Conservation (phyloP, 2,888 invertebrate genomes). For the Exocentrus adspersus region DNA sequence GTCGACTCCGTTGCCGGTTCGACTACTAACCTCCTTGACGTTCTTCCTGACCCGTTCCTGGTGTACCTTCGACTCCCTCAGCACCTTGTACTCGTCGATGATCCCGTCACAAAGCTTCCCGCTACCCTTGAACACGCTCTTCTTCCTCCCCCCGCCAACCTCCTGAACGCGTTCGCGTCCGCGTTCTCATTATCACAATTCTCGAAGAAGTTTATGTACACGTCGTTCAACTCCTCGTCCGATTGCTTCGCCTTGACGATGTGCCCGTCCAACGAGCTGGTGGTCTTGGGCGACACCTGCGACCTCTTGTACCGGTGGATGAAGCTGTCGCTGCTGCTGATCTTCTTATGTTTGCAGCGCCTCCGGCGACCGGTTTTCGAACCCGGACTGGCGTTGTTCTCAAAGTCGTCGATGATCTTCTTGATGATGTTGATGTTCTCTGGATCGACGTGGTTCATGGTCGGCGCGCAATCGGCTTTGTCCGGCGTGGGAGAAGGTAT, state of each 20-base stretch:
- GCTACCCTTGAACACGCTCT: slow-evolving; percentile 44
- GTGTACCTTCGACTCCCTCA: slow-evolving; percentile 51
- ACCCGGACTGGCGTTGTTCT: slow-evolving; percentile 37
- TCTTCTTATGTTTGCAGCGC: slow-evolving; percentile 41
- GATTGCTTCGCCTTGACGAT: slow-evolving; percentile 45
- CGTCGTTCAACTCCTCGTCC: slow-evolving; percentile 52
- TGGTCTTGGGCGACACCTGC: slow-evolving; percentile 53
- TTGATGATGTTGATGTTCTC: slow-evolving; percentile 60
- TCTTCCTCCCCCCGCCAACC: slow-evolving; percentile 33
- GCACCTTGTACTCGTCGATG: slow-evolving; percentile 48
- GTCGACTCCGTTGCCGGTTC: no score
- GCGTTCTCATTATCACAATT: slow-evolving; percentile 53
- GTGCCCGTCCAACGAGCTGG: slow-evolving; percentile 47
- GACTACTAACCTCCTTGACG: slow-evolving; percentile 58
- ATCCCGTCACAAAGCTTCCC: slow-evolving; percentile 43
- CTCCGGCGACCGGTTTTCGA: slow-evolving; percentile 37
- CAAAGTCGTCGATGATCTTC: slow-evolving; percentile 59
- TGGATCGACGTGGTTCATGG: slow-evolving; percentile 40
- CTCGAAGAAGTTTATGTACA: slow-evolving; percentile 57
- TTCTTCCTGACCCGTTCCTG: slow-evolving; percentile 55
- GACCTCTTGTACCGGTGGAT: slow-evolving; percentile 52
- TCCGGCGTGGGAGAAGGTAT: slow-evolving; percentile 38
- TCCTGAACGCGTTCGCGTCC: slow-evolving; percentile 51
- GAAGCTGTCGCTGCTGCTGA: slow-evolving; percentile 53
- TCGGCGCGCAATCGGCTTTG: slow-evolving; percentile 39